A percentile compares a stretch with the other conserved stretches of the same genome.
Evolutionary conservation across 2,888 invertebrate species (phyloP).

Genomic region (Drosophila paramelanica): DNA sequence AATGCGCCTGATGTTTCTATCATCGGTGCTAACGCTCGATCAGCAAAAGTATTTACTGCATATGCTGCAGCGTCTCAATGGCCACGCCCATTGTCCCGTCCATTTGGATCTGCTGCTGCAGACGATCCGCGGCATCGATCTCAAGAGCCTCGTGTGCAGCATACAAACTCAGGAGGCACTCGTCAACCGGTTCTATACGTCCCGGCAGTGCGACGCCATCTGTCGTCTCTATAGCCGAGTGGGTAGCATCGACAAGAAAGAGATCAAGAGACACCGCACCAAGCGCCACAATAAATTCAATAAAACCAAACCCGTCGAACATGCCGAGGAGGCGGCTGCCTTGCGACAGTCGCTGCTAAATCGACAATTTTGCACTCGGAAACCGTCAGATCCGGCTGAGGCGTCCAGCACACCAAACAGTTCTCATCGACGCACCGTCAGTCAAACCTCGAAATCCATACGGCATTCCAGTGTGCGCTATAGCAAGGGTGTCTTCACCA

Average conservation of each 20-base stretch:
- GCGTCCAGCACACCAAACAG: accelerated
- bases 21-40: slow-evolving; percentile 33
- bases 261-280: slow-evolving; percentile 13
- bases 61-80: slow-evolving; percentile 52
- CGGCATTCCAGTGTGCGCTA: neutral
- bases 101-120: slow-evolving; percentile 39
- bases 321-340: neutral
- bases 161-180: slow-evolving; percentile 36
- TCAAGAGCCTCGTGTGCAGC: slow-evolving; percentile 53
- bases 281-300: neutral
- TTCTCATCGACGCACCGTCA: neutral
- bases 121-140: slow-evolving; percentile 15
- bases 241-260: slow-evolving; percentile 32
- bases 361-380: slow-evolving; percentile 33
- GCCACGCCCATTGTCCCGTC: slow-evolving; percentile 29
- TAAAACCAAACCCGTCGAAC: neutral
- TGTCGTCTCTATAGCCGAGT: slow-evolving; percentile 49
- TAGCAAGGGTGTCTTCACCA: too few relatives aligned
- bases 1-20: slow-evolving; percentile 56
- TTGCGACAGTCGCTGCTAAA: slow-evolving; percentile 19
- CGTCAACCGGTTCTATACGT: slow-evolving; percentile 19
- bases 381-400: neutral
- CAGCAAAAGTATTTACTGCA: slow-evolving; percentile 37
- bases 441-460: neutral
- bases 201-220: slow-evolving; percentile 29